Evolutionary conservation across 2,888 invertebrate genomes (phyloP), one percentile per base, ranked within the genome.

Genomic region (Lathronympha strigana): DNA sequence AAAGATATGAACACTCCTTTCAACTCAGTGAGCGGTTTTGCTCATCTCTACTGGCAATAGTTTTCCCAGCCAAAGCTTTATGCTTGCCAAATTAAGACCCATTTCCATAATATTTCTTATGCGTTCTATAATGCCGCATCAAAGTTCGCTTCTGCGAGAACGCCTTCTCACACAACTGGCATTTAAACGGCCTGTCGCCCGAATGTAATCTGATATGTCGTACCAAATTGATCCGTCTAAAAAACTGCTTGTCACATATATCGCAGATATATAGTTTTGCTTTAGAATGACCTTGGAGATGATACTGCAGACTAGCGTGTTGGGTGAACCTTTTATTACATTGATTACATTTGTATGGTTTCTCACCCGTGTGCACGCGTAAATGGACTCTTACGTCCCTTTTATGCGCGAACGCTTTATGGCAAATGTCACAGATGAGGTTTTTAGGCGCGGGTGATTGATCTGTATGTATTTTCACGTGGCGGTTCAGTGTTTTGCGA

Each of bases 351-450:
- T 4, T 28, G 6, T 11, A 57, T 11, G 57, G 57, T 17, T 57
- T 57, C 31, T 57, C 57, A 1, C 57, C 57, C 0, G 57, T 57
- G 15, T 57, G 57, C 2, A 57, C 57, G 3, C 57, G 43, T 33
- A 31, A n/a, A 57, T 57, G 57, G 1, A 43, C 57, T n/a, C 28
- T 43, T 2, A 57, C 13, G 15, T 31, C 43, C 8, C 45, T 19
- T 8, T 43, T 40, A 9, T 40, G 28, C 4, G 28, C 40, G 21
- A 57, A 57, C 1, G 28, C 28, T 57, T 57, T 57, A 0, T 57
- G 15, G n/a, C 57, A 57, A 6, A 57, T 9, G 19, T 54, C 38
- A 9, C 54, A 54, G 4, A 38, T 36, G 11, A 38, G 38, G 38
- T 54, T 11, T 54, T 54, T 54, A 5, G 54, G 11, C 8, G 19